Conservation (phyloP, 2,113 vertebrate genomes). For the Hydropotes inermis region DNA sequence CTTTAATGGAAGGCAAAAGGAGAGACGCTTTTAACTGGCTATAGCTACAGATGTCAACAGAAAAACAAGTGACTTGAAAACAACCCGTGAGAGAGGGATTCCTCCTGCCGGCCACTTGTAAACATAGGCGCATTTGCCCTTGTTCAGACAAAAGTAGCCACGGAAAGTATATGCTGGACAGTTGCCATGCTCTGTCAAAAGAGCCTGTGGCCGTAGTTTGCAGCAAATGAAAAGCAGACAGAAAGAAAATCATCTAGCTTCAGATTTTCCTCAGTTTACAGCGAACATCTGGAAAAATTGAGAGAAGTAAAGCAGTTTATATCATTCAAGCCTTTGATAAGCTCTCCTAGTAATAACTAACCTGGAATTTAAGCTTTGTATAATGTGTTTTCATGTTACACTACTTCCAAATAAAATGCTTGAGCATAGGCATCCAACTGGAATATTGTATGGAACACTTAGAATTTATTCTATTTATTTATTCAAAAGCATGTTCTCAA, state of each 20-base stretch:
- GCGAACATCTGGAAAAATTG: not conserved
- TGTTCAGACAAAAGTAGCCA: not conserved
- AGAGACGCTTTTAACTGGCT: not conserved
- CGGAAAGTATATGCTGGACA: not conserved
- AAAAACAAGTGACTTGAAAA: not conserved
- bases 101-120: not conserved
- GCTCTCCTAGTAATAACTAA: not conserved
- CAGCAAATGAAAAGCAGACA: not conserved
- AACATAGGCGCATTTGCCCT: not conserved
- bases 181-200: not conserved
- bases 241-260: not conserved
- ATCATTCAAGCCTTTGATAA: not conserved
- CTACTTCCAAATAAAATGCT: not conserved
- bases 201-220: not conserved
- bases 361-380: not conserved
- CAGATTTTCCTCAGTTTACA: not conserved
- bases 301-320: not conserved
- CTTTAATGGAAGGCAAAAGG: not conserved
- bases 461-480: not conserved
- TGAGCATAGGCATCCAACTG: not conserved
- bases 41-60: not conserved
- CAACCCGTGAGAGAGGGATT: not conserved
- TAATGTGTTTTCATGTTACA: not conserved
- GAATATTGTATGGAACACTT: not conserved
- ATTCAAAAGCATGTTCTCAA: not conserved